A percentile compares a stretch with the other conserved stretches of the same genome.
Conservation (phyloP, 2,113 vertebrate species). For the Athene cunicularia region DNA sequence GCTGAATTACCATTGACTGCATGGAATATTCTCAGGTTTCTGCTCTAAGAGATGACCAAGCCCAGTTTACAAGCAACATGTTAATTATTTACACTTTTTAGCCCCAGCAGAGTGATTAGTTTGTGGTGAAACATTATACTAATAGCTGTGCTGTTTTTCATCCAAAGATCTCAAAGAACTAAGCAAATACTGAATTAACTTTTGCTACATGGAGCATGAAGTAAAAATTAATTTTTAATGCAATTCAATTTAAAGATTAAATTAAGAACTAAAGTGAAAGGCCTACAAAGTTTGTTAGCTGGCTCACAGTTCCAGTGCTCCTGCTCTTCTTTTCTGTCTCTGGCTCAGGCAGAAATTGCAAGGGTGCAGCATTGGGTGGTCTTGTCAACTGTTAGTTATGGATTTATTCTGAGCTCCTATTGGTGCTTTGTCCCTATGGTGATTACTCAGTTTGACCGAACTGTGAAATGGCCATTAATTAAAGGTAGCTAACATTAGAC, state of each 20-base stretch:
- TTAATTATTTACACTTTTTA: conserved; percentile 56
- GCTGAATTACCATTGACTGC: neutral
- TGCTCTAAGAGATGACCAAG: neutral
- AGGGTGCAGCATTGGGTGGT: neutral
- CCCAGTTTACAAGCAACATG: neutral
- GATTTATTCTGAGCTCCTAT: neutral
- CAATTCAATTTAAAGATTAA: neutral
- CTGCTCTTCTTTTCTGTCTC: neutral
- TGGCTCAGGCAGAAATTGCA: neutral
- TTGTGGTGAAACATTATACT: conserved; percentile 27
- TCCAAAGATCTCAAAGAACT: neutral
- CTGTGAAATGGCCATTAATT: neutral
- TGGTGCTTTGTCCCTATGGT: neutral
- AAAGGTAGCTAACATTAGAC: neutral
- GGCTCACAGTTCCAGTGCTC: neutral
- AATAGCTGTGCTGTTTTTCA: conserved; percentile 4
- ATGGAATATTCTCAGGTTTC: neutral
- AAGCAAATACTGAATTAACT: conserved; percentile 21
- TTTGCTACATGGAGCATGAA: neutral
- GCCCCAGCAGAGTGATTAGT: neutral
- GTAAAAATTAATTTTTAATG: conserved; percentile 51
- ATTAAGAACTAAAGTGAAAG: neutral
- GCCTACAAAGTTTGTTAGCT: neutral
- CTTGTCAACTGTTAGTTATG: neutral
- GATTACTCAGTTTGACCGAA: neutral